A percentile compares a stretch with the other conserved stretches of the same genome.
These are phyloP conservation scores for Mystacornis crossleyi DNA, from an alignment of 2,113 vertebrate species.

Conservation along the genomic window DNA sequence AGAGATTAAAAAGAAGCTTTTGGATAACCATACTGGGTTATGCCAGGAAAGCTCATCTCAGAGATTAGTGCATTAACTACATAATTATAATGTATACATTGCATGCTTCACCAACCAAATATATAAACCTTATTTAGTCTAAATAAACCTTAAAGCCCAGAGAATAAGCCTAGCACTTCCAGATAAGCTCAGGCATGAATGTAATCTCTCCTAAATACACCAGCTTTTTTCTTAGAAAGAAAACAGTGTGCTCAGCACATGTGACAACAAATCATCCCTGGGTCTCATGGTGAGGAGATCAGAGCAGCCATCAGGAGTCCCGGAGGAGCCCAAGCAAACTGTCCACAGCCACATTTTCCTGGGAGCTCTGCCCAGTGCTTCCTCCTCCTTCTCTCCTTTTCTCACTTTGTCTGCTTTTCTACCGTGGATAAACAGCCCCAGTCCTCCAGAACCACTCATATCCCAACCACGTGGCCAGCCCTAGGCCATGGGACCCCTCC, in stretches of 20 bases:
- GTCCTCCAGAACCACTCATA: not conserved
- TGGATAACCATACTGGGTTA: not conserved
- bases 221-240: not conserved
- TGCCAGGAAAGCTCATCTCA: slow-evolving; percentile 9
- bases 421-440: fast-evolving
- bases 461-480: not conserved
- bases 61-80: slow-evolving; percentile 4
- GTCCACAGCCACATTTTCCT: not conserved
- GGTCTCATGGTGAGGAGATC: not conserved
- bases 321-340: not conserved
- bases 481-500: not conserved
- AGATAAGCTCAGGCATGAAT: not conserved
- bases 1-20: slow-evolving; percentile 10
- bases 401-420: not conserved
- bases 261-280: not conserved
- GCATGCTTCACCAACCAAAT: not conserved
- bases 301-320: not conserved
- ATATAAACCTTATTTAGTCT: not conserved
- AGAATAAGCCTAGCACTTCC: slow-evolving; percentile 6
- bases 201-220: not conserved
- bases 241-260: not conserved
- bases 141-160: not conserved
- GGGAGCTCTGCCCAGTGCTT: not conserved
- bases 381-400: not conserved
- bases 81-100: not conserved